Evolutionary conservation across 1,140 invertebrate species (phyloP).

Genomic region (Drosophila orosa): DNA sequence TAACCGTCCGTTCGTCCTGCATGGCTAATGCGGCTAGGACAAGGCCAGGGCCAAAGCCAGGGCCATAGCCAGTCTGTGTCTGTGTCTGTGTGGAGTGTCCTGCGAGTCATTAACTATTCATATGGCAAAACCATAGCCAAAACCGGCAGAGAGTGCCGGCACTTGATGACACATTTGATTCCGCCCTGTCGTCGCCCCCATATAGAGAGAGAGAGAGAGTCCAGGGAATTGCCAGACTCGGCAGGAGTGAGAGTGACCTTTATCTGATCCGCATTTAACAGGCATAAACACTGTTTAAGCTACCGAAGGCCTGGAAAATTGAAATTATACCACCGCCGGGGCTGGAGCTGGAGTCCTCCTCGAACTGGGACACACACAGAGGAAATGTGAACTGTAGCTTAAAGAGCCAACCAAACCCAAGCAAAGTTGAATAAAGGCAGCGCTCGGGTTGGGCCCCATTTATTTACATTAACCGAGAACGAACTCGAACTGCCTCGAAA

Average conservation of each 20-base stretch:
- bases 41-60: slow-evolving; percentile 17
- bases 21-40: slow-evolving; percentile 67
- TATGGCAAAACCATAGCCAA: slow-evolving; percentile 47
- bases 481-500: slow-evolving; percentile 36
- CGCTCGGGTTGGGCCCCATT: slow-evolving; percentile 36
- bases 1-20: slow-evolving; percentile 30
- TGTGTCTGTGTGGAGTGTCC: not conserved
- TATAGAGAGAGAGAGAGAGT: too few species aligned
- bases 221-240: slow-evolving; percentile 14
- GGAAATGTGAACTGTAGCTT: slow-evolving; percentile 22
- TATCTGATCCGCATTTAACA: slow-evolving; percentile 57
- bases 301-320: slow-evolving; percentile 47
- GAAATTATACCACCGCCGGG: slow-evolving; percentile 61
- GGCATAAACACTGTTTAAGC: slow-evolving; percentile 72
- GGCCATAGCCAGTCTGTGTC: slow-evolving; percentile 7
- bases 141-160: slow-evolving; percentile 10
- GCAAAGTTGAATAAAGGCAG: not conserved
- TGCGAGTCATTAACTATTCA: slow-evolving; percentile 74
- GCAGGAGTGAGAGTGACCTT: slow-evolving; percentile 42
- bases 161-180: slow-evolving; percentile 61
- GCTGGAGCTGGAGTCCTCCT: not conserved
- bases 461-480: slow-evolving; percentile 56
- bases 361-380: not conserved
- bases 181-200: slow-evolving; percentile 32
- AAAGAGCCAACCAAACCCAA: slow-evolving; percentile 15